phyloP scores from a whole-genome alignment of 2,797 vertebrate species.

The Cuculus canorus region DNA sequence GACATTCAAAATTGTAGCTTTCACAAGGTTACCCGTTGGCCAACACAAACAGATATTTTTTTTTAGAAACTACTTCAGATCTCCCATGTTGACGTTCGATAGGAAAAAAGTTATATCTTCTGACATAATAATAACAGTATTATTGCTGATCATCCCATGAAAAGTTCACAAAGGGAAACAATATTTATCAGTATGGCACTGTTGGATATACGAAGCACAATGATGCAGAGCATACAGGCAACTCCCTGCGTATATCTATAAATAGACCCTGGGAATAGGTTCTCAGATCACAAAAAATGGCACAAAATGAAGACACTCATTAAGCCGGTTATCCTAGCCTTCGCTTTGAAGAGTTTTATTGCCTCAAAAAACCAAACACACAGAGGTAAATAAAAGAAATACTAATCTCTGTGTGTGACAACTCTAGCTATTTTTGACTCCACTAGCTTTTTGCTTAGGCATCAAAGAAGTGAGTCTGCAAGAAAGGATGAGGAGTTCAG shows the following conservation, averaged over 20 bases:
- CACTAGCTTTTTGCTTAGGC: neutral
- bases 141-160: neutral
- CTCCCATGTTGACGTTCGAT: neutral
- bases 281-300: neutral
- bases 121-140: neutral
- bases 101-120: neutral
- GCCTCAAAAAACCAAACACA: neutral
- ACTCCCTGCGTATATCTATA: neutral
- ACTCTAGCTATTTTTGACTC: neutral
- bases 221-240: accelerated
- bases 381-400: neutral
- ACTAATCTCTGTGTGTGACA: neutral
- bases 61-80: neutral
- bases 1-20: neutral
- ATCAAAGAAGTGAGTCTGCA: neutral
- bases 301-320: neutral
- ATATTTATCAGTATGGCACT: neutral
- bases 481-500: neutral
- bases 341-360: neutral
- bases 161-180: neutral
- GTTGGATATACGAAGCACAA: neutral
- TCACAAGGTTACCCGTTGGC: neutral
- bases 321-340: neutral
- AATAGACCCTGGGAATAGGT: neutral
- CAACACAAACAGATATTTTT: neutral